Evolutionary conservation across 1,140 invertebrate species (phyloP).

Genomic region (Bombus superbus): DNA sequence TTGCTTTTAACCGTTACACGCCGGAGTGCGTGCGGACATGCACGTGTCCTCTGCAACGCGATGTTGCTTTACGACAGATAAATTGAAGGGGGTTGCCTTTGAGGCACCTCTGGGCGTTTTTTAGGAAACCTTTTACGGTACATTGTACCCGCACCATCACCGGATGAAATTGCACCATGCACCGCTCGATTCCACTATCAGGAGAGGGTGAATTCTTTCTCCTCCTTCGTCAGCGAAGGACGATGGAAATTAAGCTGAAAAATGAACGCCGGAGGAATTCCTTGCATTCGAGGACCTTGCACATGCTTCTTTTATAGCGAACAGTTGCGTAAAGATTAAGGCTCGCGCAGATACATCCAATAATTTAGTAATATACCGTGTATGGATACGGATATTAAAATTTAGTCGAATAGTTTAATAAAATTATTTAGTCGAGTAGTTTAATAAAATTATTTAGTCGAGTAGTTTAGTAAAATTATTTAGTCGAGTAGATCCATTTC

Average conservation of each 20-base stretch:
- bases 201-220: background rate
- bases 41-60: conserved; percentile 42
- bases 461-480: too few species aligned
- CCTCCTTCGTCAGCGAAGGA: background rate
- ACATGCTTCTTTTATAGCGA: too few species aligned
- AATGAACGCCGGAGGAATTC: background rate
- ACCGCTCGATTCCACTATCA: background rate
- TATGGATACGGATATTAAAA: too few species aligned
- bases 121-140: conserved; percentile 29
- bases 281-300: background rate
- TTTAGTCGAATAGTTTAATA: too few species aligned
- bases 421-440: too few species aligned
- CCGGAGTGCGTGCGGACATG: conserved; percentile 40
- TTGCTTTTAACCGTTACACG: conserved; percentile 67
- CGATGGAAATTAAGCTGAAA: conserved; percentile 5
- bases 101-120: conserved; percentile 18
- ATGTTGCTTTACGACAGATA: conserved; percentile 57
- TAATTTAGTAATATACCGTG: too few species aligned
- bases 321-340: too few species aligned
- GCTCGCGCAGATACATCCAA: too few species aligned
- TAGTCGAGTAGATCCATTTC: too few species aligned
- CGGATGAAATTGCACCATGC: conserved; percentile 2
- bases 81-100: conserved; percentile 41
- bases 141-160: conserved; percentile 7
- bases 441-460: too few species aligned